Evolutionary conservation across 1,140 invertebrate species (phyloP), one percentile per base, ranked within the genome.

Genomic region (Choristoneura fumiferana): DNA sequence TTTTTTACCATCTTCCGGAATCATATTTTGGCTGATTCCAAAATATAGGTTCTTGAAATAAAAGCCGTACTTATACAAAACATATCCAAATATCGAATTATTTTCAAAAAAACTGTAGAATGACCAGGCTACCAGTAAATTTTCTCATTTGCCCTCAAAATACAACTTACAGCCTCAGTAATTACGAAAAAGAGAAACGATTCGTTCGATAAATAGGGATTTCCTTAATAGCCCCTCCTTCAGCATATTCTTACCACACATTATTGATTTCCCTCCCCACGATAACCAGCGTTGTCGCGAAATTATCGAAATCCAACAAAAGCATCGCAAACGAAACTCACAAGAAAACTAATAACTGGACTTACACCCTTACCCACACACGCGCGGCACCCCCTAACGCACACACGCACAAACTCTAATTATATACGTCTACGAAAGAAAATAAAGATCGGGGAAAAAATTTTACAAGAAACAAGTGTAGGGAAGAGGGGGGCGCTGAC

Each of bases 401-500:
- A 64, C 62, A 55, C 67, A 60, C 67, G 33, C 63, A 70, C 69
- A 57, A 77, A 73, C 79, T 74, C 83, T 88, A 88, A 88, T 88
- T 88, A 88, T 86, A 88, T 86, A 88, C 77, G 78, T 78, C 76
- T 78, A 86, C 81, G 76, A 81, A 58, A 82, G 80, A 86, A 83
- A 87, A 87, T 87, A 85, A 87, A 87, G 84, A 87, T 87, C 77
- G 81, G 79, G 84, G 84, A 86, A 87, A n/a, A 85, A 87, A 87
- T 84, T 87, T 87, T 86, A 79, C 63, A 84, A 87, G 81, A 84
- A 83, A 87, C 83, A 86, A 87, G 80, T 81, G 76, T n/a, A n/a
- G n/a, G n/a, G n/a, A n/a, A 58, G 65, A 72, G 76, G 81, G 79
- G 77, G 76, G 73, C 67, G 69, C 76, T 87, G 82, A 87, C 82